Evolutionary conservation across 1,140 invertebrate species (phyloP), one percentile per base, ranked within the genome.

Genomic region (Cotesia typhae): DNA sequence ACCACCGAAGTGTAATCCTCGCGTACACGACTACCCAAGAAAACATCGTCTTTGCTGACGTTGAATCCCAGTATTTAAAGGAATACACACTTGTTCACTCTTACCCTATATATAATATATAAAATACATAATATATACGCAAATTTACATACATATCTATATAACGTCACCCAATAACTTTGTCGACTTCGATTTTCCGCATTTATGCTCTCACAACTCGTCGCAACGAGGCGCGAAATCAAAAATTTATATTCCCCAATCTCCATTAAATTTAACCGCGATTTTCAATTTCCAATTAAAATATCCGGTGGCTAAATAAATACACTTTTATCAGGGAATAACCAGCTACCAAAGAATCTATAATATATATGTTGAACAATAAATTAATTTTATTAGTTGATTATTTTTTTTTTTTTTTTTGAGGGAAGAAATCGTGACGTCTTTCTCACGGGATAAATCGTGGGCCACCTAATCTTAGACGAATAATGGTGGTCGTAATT

Each of bases 401-500:
- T 20, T 59, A 36, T 35, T 7, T 17, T 59, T 20, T 59, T 59
- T 20, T 59, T 4, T 55, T 35, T n/a, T 67, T 41, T 61, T 72
- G 61, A 72, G 61, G 65, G 61, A 55, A 28, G 28, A 67, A n/a
- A 6, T 57, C 65, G 57, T 63, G 63, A 59, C 53, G 37, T 55
- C 51, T 67, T 67, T 35, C 65, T 17, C 37, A 47, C 17, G 37
- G 66, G 70, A 66, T 38, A 59, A 52, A 38, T 47, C 14, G 47
- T 38, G 57, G 12, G 37, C 52, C 65, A 72, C 74, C 72, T 77
- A 77, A 77, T 75, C 76, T 75, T 70, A 67, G 63, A 72, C 64
- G 72, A 77, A 75, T 77, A 77, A 77, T 77, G 76, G 76, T 35
- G 60, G 55, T 74, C 74, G 80, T 81, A 81, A 81, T 79, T 81